Evolutionary conservation across 2,888 invertebrate genomes (phyloP).

Genomic region (Hydriomena furcata): DNA sequence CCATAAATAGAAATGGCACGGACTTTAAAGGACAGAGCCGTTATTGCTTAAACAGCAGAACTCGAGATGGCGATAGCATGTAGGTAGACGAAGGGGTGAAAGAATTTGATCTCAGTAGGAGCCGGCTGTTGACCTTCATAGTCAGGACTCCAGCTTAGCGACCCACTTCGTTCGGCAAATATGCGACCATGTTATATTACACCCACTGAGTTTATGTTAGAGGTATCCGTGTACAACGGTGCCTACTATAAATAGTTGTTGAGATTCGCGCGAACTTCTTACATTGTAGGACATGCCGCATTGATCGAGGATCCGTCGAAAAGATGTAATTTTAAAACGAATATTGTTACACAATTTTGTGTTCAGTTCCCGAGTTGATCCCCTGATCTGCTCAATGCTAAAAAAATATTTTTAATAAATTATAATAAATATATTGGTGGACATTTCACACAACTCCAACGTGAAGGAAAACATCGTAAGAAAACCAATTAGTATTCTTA

Average conservation of each 20-base stretch:
- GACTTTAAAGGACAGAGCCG: slow-evolving; percentile 59
- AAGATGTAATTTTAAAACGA: no score
- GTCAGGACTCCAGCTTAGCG: slow-evolving; percentile 38
- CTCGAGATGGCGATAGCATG: slow-evolving; percentile 14
- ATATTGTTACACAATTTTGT: no score
- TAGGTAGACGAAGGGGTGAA: slow-evolving; percentile 2
- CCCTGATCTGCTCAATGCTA: no score
- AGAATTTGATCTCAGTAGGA: slow-evolving; percentile 8
- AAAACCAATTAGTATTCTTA: no score
- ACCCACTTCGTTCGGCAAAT: slow-evolving; percentile 35
- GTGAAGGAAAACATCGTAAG: no score
- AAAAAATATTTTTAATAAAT: no score
- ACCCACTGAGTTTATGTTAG: slow-evolving; percentile 40
- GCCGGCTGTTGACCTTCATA: slow-evolving; percentile 14
- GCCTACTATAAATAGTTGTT: slow-evolving; percentile 32
- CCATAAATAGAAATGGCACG: slow-evolving; percentile 57
- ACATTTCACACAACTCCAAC: no score
- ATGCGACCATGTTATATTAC: slow-evolving; percentile 26
- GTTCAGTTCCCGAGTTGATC: no score
- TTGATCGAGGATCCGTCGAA: no score
- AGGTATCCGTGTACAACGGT: slow-evolving; percentile 47
- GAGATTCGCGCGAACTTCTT: slow-evolving; percentile 15
- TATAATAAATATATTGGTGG: no score
- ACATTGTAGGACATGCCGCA: slow-evolving; percentile 19
- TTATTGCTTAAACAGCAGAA: slow-evolving; percentile 41